Evolutionary conservation across 2,113 vertebrate species (phyloP).

Genomic region (Catharus fuscescens): DNA sequence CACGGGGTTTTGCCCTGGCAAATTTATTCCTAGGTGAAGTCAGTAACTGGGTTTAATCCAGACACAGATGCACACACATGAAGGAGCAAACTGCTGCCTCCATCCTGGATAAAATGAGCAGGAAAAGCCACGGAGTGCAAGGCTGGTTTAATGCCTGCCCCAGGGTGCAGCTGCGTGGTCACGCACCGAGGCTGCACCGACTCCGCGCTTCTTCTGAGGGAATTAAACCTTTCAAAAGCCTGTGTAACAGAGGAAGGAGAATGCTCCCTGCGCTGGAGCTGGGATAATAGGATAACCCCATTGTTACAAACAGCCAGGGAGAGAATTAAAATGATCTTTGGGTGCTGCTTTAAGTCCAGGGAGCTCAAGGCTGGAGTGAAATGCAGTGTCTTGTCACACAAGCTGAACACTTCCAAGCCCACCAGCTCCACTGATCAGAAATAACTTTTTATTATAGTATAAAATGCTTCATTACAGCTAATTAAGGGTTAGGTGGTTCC

Average conservation of each 20-base stretch:
- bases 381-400: background rate
- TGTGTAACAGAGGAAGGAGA: background rate
- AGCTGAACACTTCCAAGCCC: background rate
- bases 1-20: fast-evolving
- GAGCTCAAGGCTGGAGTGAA: background rate
- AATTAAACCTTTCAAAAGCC: constrained; percentile 12
- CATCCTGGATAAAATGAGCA: background rate
- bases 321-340: constrained; percentile 4
- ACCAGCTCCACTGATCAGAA: background rate
- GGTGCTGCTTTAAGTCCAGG: background rate
- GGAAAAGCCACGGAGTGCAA: background rate
- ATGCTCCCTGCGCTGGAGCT: background rate
- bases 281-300: constrained; percentile 45
- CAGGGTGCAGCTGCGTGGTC: background rate
- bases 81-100: background rate
- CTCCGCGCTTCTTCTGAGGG: background rate
- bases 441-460: constrained; percentile 45
- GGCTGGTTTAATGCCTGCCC: background rate
- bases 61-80: too few relatives aligned
- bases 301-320: constrained; percentile 13
- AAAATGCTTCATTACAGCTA: constrained; percentile 33
- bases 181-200: background rate
- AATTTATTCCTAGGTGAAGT: background rate
- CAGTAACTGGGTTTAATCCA: background rate
- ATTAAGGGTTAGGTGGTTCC: constrained; percentile 22